phyloP scores from a whole-genome alignment of 2,797 vertebrate genomes.

The Capromys pilorides region DNA sequence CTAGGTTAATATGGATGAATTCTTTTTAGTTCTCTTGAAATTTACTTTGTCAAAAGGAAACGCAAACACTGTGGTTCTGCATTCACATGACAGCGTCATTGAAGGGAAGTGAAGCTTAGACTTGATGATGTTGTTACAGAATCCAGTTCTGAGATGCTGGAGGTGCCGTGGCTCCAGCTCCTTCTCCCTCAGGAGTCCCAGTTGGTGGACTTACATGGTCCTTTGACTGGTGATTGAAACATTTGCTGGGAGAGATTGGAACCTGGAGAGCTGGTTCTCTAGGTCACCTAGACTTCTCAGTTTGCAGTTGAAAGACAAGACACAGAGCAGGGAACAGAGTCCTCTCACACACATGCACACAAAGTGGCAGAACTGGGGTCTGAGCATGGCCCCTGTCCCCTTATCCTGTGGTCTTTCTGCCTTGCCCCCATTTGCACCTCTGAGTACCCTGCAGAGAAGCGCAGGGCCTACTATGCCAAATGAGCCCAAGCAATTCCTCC shows the following conservation, averaged over 20 bases:
- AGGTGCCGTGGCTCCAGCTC: background rate
- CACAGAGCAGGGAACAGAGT: background rate
- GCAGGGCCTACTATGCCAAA: background rate
- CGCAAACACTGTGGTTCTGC: background rate
- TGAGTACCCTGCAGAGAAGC: background rate
- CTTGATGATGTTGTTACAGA: background rate
- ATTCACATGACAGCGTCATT: background rate
- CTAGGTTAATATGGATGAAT: background rate
- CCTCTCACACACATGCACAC: background rate
- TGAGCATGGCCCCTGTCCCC: background rate
- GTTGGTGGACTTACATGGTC: background rate
- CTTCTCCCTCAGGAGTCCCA: background rate
- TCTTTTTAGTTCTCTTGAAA: conserved; percentile 19
- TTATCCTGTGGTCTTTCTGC: background rate
- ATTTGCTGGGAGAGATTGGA: background rate
- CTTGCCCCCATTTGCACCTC: background rate
- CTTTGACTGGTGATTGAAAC: background rate
- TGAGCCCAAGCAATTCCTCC: background rate
- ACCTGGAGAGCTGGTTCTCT: background rate
- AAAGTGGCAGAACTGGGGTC: background rate
- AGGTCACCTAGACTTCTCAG: background rate
- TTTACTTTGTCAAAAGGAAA: conserved; percentile 38
- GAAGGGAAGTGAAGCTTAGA: background rate
- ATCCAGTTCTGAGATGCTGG: background rate
- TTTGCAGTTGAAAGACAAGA: background rate